Evolutionary conservation across 2,113 vertebrate genomes (phyloP).

Genomic region (Nycticebus coucang): DNA sequence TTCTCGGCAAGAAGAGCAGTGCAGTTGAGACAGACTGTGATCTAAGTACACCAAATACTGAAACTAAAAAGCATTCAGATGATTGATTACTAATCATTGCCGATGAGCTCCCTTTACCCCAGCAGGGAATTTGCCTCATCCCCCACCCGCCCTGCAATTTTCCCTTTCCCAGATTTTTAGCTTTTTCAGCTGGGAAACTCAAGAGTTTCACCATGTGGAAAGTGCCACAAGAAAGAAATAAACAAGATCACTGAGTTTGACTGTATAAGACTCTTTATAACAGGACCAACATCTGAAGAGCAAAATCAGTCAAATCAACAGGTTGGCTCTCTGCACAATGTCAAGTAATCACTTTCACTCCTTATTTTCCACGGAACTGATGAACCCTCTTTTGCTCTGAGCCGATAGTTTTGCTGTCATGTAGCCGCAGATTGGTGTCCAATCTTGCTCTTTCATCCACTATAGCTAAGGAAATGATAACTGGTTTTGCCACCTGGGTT

Average conservation of each 20-base stretch:
- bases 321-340: neutral
- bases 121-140: neutral
- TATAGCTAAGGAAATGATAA: conserved; percentile 60
- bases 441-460: conserved; percentile 67
- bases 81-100: neutral
- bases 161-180: neutral
- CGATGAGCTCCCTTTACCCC: neutral
- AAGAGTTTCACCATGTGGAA: neutral
- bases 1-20: conserved; percentile 24
- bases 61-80: neutral
- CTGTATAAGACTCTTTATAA: neutral
- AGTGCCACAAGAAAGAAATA: neutral
- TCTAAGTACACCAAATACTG: neutral
- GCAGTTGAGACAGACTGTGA: neutral
- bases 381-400: neutral
- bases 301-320: conserved; percentile 36
- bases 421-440: conserved; percentile 48
- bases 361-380: neutral
- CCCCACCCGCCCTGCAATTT: neutral
- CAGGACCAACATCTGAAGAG: neutral
- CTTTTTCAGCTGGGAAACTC: neutral
- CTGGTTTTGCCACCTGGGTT: conserved; percentile 74
- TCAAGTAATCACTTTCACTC: neutral
- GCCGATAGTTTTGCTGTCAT: neutral
- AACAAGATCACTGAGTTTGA: neutral